A percentile compares a stretch with the other conserved stretches of the same genome.
Conservation (phyloP, 2,888 invertebrate species). For the Mythimna albipuncta region DNA sequence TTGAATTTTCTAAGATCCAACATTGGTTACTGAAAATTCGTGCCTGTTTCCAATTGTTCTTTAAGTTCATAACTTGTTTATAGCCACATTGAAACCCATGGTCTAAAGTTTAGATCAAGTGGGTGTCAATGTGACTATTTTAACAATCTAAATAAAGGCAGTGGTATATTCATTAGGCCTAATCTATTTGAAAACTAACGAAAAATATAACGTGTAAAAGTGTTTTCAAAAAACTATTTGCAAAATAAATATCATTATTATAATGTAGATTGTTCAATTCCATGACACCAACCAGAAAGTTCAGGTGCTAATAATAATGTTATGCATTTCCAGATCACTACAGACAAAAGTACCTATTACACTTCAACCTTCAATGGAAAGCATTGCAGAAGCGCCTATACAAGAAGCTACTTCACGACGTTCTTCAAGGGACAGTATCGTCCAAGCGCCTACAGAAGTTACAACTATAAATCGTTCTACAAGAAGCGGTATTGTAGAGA, state of each 20-base stretch:
- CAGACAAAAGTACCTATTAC: neutral
- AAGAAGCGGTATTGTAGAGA: neutral
- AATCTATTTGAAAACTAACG: too few species aligned
- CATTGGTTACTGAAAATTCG: neutral
- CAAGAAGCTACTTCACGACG: neutral
- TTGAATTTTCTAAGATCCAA: neutral
- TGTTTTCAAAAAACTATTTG: too few species aligned
- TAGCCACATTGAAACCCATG: neutral
- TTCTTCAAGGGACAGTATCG: neutral
- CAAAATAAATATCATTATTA: too few species aligned
- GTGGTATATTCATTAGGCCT: too few species aligned
- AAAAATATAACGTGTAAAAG: too few species aligned
- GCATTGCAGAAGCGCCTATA: neutral
- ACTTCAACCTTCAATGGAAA: neutral
- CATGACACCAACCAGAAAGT: neutral
- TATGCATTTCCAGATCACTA: conserved; percentile 31
- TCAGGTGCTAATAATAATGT: neutral
- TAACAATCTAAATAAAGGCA: neutral
- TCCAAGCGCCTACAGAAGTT: neutral
- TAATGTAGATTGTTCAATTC: neutral
- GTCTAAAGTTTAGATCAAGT: too few species aligned
- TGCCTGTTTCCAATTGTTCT: neutral
- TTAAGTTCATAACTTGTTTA: neutral
- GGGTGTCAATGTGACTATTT: too few species aligned
- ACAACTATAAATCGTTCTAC: neutral